Evolutionary conservation across 2,113 vertebrate genomes (phyloP).

Genomic region (Etheostoma cragini): DNA sequence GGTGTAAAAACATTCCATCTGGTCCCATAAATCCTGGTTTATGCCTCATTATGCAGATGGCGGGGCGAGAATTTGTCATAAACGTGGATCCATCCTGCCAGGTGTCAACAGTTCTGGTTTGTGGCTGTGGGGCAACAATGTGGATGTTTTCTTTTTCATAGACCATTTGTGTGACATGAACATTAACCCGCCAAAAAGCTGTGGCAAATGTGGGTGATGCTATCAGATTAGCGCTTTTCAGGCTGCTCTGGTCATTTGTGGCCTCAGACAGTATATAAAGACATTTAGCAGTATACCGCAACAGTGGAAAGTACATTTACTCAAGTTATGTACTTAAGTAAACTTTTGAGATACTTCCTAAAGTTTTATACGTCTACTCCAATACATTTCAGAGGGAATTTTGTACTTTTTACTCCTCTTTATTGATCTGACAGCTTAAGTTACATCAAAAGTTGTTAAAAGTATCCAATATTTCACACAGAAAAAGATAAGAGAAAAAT

Average conservation of each 20-base stretch:
- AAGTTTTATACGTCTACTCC: neutral
- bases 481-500: neutral
- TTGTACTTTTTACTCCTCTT: neutral
- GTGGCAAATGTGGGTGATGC: slow-evolving; percentile 2
- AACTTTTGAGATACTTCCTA: neutral
- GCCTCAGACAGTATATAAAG: neutral
- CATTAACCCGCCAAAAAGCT: neutral
- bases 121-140: slow-evolving; percentile 29
- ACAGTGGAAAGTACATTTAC: neutral
- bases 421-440: neutral
- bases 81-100: slow-evolving; percentile 54
- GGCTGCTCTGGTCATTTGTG: neutral
- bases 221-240: slow-evolving; percentile 14
- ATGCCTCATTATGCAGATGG: slow-evolving; percentile 64
- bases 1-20: slow-evolving; percentile 54
- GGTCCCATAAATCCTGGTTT: slow-evolving; percentile 64
- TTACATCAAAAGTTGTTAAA: neutral
- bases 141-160: slow-evolving; percentile 41
- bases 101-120: slow-evolving; percentile 54
- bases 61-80: slow-evolving; percentile 51
- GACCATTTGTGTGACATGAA: slow-evolving; percentile 41
- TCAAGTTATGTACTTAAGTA: neutral
- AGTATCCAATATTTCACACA: neutral
- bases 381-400: neutral
- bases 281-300: neutral